Conservation (phyloP, 2,113 vertebrate species). For the Mellivora capensis region DNA sequence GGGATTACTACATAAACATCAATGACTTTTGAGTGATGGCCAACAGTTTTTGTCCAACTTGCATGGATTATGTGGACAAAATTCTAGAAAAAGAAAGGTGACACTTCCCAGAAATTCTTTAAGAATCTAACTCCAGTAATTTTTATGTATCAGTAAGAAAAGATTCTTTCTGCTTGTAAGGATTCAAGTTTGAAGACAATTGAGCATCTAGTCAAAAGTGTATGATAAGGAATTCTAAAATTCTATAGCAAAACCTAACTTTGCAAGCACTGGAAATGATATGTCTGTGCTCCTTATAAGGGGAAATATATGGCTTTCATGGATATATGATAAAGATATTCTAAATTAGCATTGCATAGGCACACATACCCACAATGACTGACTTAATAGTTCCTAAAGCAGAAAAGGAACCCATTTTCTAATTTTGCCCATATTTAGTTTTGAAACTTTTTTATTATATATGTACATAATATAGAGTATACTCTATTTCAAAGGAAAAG, state of each 20-base stretch:
- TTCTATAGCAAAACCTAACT: background rate
- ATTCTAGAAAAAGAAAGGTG: background rate
- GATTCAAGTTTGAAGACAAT: background rate
- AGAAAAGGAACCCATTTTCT: background rate
- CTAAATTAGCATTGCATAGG: background rate
- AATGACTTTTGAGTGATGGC: accelerated
- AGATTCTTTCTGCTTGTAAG: background rate
- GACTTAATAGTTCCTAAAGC: background rate
- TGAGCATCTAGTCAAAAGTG: background rate
- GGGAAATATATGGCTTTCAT: background rate
- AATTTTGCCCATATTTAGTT: background rate
- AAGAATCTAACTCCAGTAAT: background rate
- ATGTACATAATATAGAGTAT: background rate
- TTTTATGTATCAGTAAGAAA: background rate
- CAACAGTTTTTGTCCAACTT: background rate
- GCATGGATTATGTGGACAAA: background rate
- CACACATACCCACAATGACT: background rate
- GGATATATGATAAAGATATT: background rate
- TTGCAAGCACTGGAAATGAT: background rate
- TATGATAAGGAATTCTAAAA: background rate
- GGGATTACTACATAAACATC: accelerated
- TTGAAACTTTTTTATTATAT: background rate
- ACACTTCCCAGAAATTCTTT: background rate
- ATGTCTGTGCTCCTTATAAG: background rate
- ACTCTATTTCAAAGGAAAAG: background rate